These are phyloP conservation scores for Drosophila miranda DNA, from an alignment of 1,140 invertebrate species.

Conservation along the genomic window DNA sequence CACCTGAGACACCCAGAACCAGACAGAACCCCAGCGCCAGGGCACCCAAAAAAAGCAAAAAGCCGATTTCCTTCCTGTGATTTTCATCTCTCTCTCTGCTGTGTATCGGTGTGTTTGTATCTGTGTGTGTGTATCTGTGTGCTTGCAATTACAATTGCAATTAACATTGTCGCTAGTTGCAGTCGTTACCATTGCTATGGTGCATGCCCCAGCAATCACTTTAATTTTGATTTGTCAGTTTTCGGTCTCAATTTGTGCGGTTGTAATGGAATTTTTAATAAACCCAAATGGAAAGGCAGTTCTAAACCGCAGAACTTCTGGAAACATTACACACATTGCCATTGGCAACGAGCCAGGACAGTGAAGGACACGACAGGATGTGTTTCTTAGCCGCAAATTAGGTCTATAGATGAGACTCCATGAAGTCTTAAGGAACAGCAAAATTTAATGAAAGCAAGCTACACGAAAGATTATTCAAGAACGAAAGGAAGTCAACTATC, in stretches of 20 bases:
- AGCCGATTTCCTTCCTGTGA: constrained; percentile 59
- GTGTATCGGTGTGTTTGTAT: constrained; percentile 14
- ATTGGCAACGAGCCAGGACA: constrained; percentile 17
- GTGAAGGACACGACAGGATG: background rate
- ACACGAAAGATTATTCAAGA: too few relatives aligned
- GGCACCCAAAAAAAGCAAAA: constrained; percentile 46
- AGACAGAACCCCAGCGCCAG: background rate
- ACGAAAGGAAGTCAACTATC: too few relatives aligned
- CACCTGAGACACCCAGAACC: constrained; percentile 36
- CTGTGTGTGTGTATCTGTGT: constrained; percentile 22
- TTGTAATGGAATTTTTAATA: constrained; percentile 78
- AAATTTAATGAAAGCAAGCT: too few relatives aligned
- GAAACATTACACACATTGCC: constrained; percentile 9
- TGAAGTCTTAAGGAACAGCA: too few relatives aligned
- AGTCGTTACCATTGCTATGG: too few relatives aligned
- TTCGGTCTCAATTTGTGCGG: constrained; percentile 62
- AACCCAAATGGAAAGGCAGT: background rate
- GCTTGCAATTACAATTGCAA: constrained; percentile 73
- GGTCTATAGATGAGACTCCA: too few relatives aligned
- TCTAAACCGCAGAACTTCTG: too few relatives aligned
- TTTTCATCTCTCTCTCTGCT: constrained; percentile 37
- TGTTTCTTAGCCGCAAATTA: too few relatives aligned
- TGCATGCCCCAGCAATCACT: constrained; percentile 41
- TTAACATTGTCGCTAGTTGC: constrained; percentile 61
- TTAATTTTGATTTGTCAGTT: constrained; percentile 80